Percentiles rank a stretch among this genome's conserved stretches.
phyloP scores from a whole-genome alignment of 2,113 vertebrate species.

The Hystrix cristata region DNA sequence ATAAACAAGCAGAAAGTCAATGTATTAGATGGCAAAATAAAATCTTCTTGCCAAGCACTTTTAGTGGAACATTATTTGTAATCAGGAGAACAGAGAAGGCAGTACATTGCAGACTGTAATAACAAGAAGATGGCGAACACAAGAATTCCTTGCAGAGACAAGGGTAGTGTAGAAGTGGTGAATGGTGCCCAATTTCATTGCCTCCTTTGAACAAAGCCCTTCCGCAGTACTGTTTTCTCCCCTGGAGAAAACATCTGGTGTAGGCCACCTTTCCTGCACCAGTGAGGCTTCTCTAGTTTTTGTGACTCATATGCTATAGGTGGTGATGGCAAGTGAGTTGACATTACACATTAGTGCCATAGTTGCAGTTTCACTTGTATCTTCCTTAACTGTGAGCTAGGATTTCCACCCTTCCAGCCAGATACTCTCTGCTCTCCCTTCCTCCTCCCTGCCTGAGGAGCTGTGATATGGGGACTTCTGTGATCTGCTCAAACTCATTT shows the following conservation, averaged over 20 bases:
- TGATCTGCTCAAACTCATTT: background rate
- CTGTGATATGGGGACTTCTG: background rate
- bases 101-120: background rate
- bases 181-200: background rate
- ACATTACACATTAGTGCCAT: fast-evolving
- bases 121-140: background rate
- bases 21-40: conserved; percentile 28
- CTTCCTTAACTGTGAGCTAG: background rate
- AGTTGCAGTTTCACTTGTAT: background rate
- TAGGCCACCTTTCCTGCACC: too few species aligned
- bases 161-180: background rate
- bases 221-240: background rate
- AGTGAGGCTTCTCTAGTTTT: background rate
- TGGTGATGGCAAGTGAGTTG: background rate
- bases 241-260: background rate
- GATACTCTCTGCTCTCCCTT: background rate
- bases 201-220: background rate
- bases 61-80: conserved; percentile 6
- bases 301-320: background rate
- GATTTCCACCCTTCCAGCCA: background rate
- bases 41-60: conserved; percentile 52
- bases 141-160: background rate
- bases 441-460: background rate
- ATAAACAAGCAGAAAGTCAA: conserved; percentile 44
- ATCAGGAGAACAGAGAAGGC: background rate